Percentiles rank a stretch among this genome's conserved stretches.
Conservation (phyloP, 2,888 invertebrate genomes). For the Criorhina ranunculi region DNA sequence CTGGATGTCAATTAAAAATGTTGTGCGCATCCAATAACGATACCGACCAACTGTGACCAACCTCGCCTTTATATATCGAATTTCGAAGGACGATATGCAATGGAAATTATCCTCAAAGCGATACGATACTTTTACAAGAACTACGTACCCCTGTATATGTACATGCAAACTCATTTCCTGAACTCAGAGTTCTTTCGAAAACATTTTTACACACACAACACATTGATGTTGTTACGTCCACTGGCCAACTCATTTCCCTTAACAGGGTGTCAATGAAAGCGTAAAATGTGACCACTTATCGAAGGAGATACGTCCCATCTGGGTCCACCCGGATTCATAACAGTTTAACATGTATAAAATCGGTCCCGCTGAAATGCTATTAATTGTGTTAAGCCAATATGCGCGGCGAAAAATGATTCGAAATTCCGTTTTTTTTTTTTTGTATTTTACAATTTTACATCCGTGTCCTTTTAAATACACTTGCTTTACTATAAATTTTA, state of each 20-base stretch:
- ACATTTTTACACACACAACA: neutral
- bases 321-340: slow-evolving; percentile 11
- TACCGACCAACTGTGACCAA: slow-evolving; percentile 7
- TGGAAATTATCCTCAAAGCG: neutral
- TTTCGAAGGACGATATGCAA: neutral
- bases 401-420: slow-evolving; percentile 63
- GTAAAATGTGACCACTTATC: slow-evolving; percentile 57
- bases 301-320: slow-evolving; percentile 46
- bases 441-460: slow-evolving; percentile 11
- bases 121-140: neutral
- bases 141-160: neutral
- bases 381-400: slow-evolving; percentile 76
- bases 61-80: neutral
- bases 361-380: slow-evolving; percentile 52
- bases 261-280: slow-evolving; percentile 46
- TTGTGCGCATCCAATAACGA: neutral
- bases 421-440: slow-evolving; percentile 10
- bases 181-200: neutral
- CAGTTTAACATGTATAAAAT: slow-evolving; percentile 4
- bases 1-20: slow-evolving; percentile 27
- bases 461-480: slow-evolving; percentile 55
- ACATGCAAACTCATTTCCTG: neutral
- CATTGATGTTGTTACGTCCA: neutral
- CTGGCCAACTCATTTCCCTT: slow-evolving; percentile 24
- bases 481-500: slow-evolving; percentile 71